These are phyloP conservation scores for Betta splendens DNA, from an alignment of 2,797 vertebrate genomes.

Conservation along the genomic window DNA sequence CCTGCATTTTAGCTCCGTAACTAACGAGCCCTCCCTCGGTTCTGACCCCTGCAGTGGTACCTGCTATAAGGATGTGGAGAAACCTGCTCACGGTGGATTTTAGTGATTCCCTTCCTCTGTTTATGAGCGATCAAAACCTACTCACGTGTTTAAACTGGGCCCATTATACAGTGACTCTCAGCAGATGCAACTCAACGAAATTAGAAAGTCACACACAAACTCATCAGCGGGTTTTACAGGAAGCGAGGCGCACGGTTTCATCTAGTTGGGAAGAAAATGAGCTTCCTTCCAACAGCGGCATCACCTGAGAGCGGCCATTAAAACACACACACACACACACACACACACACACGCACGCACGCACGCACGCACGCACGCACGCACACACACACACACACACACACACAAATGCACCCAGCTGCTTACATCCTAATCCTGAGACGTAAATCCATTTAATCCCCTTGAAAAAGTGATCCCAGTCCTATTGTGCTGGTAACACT, in stretches of 20 bases:
- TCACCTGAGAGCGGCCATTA: constrained; percentile 68
- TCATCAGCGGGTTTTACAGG: constrained; percentile 9
- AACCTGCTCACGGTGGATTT: constrained; percentile 22
- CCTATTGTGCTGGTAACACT: constrained; percentile 76
- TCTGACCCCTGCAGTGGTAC: too few species aligned
- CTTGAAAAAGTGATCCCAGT: constrained; percentile 76
- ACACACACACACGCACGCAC: constrained; percentile 30
- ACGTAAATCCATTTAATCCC: constrained; percentile 80
- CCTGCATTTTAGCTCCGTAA: constrained; percentile 6
- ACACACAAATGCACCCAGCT: constrained; percentile 78
- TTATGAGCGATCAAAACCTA: constrained; percentile 25
- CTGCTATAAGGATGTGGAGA: too few species aligned
- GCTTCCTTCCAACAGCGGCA: constrained; percentile 58
- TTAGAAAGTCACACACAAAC: not conserved
- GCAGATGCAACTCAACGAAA: not conserved
- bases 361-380: constrained; percentile 42
- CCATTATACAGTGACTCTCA: too few species aligned
- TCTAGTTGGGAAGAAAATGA: constrained; percentile 42
- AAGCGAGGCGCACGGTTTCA: constrained; percentile 10
- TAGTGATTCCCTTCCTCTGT: constrained; percentile 52
- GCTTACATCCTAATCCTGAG: constrained; percentile 80
- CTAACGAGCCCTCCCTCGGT: constrained; percentile 17
- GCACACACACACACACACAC: constrained; percentile 38
- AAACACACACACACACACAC: constrained; percentile 45
- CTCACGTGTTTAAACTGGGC: too few species aligned